Percentiles rank a stretch among this genome's conserved stretches.
These are phyloP conservation scores for Philereme vetulata DNA, from an alignment of 2,888 invertebrate species.

Conservation along the genomic window DNA sequence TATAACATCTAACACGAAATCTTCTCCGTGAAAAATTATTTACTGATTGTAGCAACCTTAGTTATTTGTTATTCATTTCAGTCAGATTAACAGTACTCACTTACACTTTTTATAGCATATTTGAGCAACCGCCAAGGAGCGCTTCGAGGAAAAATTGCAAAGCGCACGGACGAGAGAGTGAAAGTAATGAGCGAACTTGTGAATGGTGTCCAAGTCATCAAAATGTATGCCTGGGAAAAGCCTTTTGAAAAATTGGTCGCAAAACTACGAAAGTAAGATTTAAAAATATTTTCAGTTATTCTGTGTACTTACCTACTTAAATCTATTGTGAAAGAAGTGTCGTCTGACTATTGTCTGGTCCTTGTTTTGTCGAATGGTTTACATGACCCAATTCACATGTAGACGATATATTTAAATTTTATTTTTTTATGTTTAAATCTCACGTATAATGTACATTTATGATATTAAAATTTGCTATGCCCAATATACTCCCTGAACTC, in stretches of 20 bases:
- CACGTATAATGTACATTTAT: no score
- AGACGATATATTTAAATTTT: neutral
- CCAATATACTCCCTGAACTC: no score
- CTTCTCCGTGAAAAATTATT: no score
- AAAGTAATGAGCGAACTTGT: slow-evolving; percentile 92
- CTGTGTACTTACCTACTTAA: neutral
- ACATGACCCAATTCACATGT: neutral
- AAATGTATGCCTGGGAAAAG: slow-evolving; percentile 94
- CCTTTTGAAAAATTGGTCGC: slow-evolving; percentile 89
- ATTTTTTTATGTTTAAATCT: no score
- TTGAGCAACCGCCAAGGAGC: slow-evolving; percentile 73
- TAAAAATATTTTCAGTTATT: neutral
- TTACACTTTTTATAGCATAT: slow-evolving; percentile 61
- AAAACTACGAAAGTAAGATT: slow-evolving; percentile 85
- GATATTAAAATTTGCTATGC: no score
- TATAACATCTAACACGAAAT: no score
- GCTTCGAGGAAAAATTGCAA: slow-evolving; percentile 85
- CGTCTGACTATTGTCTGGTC: neutral
- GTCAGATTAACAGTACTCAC: no score
- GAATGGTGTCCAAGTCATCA: slow-evolving; percentile 91
- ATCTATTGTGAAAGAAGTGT: neutral
- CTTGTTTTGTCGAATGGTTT: slow-evolving; percentile 4
- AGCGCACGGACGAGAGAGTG: slow-evolving; percentile 89
- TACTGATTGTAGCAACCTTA: no score
- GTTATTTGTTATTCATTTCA: no score